Base-by-base conservation (phyloP, 23 tunicate genomes). In the Oikopleura albicans region DNA sequence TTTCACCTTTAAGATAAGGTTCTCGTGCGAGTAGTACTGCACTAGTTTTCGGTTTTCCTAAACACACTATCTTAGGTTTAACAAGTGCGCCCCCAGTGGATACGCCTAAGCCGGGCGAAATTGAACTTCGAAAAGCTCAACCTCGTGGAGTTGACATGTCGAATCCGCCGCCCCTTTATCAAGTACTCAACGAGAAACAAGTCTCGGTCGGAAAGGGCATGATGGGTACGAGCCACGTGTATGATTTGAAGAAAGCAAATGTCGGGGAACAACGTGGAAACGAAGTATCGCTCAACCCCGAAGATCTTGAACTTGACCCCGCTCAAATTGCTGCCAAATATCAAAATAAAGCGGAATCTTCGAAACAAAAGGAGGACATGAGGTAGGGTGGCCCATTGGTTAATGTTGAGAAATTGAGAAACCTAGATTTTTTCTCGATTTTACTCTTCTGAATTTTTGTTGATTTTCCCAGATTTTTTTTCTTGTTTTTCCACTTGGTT, bases 211-310 rank as follows among this genome's bases (percentile, higher is more conserved):
- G 96, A 0, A 83, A 89, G 39, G 34, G 87, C 33, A 94, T 94
- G 99, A 94, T 94, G 99, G 99, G 90, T n/a, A 91, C 99, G 0
- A 84, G 88, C 8, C 99, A 94, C 66, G 91, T 88, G 1, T 94
- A 94, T 71, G 99, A 94, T 57, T 86, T 92, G 31, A 83, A 89
- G 40, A 84, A 83, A 29, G 90, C 88, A 41, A 87, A 88, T 86
- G 37, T n/a, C n/a, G 83, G 84, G 0, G 40, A 16, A 8, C 12
- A 33, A 75, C 16, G 27, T 28, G 94, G 96, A 0, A 89, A 87
- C 1, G 96, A 90, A 85, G 92, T 90, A 38, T 92, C 91, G 12
- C 41, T 94, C 39, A 90, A 90, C 63, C 96, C 96, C 0, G 99
- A 90, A 57, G 99, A 94, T 57, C 86, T 94, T 0, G 96, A 90